Evolutionary conservation across 1,140 invertebrate genomes (phyloP).

Genomic region (Drosophila malerkotliana): DNA sequence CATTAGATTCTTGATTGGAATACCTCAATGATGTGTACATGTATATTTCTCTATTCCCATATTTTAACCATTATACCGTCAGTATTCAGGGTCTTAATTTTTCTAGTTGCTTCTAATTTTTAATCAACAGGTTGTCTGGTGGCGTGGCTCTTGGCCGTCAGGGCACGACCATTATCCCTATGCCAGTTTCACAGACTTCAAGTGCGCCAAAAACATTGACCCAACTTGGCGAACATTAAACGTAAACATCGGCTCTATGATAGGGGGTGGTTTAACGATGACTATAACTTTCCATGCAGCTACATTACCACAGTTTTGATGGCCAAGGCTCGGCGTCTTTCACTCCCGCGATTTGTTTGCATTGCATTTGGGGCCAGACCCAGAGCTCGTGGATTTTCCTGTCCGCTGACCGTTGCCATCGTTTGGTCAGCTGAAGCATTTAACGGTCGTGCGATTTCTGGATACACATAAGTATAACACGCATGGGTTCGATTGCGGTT

Average conservation of each 20-base stretch:
- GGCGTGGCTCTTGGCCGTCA: slow-evolving; percentile 3
- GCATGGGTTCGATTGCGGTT: slow-evolving; percentile 51
- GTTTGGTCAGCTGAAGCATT: slow-evolving; percentile 46
- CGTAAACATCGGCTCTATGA: slow-evolving; percentile 33
- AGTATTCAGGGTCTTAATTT: no score
- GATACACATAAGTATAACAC: slow-evolving; percentile 39
- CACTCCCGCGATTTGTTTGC: slow-evolving; percentile 63
- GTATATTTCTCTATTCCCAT: neutral
- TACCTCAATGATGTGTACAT: no score
- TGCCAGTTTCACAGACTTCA: slow-evolving; percentile 45
- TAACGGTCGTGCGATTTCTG: slow-evolving; percentile 60
- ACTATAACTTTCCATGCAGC: slow-evolving; percentile 57
- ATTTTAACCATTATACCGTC: neutral
- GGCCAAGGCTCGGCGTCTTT: slow-evolving; percentile 52
- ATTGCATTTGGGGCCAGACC: slow-evolving; percentile 55
- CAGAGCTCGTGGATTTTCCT: slow-evolving; percentile 5
- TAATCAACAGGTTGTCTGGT: slow-evolving; percentile 36
- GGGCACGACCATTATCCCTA: slow-evolving; percentile 9
- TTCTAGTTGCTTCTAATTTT: neutral
- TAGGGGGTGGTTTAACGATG: slow-evolving; percentile 51
- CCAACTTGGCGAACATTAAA: slow-evolving; percentile 30
- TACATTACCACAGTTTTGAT: slow-evolving; percentile 55
- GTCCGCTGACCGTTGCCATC: neutral
- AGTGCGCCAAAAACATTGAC: slow-evolving; percentile 62
- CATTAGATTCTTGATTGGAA: no score